Percentiles rank a stretch among this genome's conserved stretches.
Evolutionary conservation across 2,113 vertebrate genomes (phyloP).

Genomic region (Glaucidium brasilianum): DNA sequence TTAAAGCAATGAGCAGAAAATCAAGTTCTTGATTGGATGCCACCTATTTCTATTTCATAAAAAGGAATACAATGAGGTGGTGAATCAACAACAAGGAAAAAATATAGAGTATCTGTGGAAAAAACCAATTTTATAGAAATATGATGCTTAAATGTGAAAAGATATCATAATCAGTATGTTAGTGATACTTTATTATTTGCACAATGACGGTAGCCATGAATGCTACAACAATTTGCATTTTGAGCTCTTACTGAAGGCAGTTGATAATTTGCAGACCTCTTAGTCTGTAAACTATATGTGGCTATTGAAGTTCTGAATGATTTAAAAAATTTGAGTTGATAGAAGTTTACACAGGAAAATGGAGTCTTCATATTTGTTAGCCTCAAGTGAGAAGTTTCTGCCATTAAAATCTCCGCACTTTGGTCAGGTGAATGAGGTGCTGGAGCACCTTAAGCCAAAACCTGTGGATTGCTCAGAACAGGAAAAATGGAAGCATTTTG

Average conservation of each 20-base stretch:
- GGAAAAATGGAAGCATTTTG: neutral
- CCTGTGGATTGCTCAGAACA: neutral
- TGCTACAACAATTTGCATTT: neutral
- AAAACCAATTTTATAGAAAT: neutral
- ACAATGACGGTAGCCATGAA: neutral
- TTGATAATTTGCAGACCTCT: neutral
- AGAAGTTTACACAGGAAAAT: neutral
- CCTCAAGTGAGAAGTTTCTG: neutral
- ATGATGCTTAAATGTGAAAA: neutral
- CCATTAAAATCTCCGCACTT: neutral
- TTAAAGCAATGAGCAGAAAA: neutral
- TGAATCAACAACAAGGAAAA: neutral
- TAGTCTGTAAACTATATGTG: neutral
- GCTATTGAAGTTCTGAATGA: neutral
- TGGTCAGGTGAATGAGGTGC: slow-evolving; percentile 43
- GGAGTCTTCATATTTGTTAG: neutral
- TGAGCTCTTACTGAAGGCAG: neutral
- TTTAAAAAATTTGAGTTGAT: neutral
- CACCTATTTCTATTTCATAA: neutral
- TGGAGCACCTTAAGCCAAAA: slow-evolving; percentile 38
- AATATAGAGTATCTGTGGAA: neutral
- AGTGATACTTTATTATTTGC: neutral
- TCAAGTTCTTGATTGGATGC: neutral
- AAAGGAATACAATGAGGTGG: neutral
- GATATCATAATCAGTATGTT: neutral